phyloP scores from a whole-genome alignment of 2,113 vertebrate genomes.

The Dasyurus viverrinus region DNA sequence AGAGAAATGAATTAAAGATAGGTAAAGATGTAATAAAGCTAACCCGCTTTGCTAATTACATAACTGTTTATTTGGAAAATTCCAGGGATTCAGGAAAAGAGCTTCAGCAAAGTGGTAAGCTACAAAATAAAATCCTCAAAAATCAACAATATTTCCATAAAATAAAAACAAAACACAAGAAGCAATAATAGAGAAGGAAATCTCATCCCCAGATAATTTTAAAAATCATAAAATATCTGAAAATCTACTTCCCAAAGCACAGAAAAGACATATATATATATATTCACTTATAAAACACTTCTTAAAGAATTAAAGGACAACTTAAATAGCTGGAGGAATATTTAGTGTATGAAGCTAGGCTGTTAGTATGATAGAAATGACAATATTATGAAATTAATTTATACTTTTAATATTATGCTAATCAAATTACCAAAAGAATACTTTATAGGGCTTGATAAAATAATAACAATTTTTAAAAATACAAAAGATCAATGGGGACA shows the following conservation, averaged over 20 bases:
- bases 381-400: background rate
- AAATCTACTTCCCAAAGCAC: background rate
- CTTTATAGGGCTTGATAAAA: background rate
- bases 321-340: background rate
- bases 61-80: background rate
- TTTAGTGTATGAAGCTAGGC: background rate
- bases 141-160: background rate
- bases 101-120: background rate
- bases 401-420: background rate
- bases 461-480: background rate
- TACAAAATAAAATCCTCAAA: background rate
- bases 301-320: background rate
- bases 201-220: background rate
- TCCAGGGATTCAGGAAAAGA: background rate
- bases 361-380: background rate
- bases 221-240: no score
- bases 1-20: background rate
- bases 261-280: background rate
- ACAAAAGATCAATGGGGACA: background rate
- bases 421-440: background rate
- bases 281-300: background rate
- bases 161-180: background rate
- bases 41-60: background rate
- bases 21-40: background rate
- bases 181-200: background rate